phyloP scores from a whole-genome alignment of 1,140 invertebrate genomes.

The Sycophaga agraensis region DNA sequence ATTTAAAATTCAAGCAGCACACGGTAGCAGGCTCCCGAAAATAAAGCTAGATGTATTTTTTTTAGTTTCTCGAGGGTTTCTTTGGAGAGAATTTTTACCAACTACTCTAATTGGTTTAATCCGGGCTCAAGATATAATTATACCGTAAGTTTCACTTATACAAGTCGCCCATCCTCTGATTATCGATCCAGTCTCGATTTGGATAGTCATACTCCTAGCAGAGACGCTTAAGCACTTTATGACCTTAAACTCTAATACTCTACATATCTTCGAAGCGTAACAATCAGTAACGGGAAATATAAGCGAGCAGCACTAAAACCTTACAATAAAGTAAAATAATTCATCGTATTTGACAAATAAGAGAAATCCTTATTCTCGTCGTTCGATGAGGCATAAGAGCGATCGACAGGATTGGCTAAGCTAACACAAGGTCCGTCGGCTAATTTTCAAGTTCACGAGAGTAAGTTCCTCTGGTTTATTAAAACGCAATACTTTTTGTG shows the following conservation, averaged over 20 bases:
- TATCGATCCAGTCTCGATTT: too few relatives aligned
- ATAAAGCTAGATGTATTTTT: slow-evolving; percentile 12
- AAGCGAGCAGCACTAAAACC: background rate
- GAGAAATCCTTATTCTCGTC: background rate
- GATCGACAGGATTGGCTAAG: background rate
- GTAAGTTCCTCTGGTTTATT: background rate
- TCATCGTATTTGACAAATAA: background rate
- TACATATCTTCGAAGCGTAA: background rate
- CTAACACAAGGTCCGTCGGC: background rate
- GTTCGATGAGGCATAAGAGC: background rate
- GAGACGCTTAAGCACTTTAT: too few relatives aligned
- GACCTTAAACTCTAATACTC: background rate
- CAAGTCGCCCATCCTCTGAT: too few relatives aligned
- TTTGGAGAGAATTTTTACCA: slow-evolving; percentile 21
- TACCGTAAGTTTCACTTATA: too few relatives aligned
- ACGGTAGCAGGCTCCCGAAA: slow-evolving; percentile 38
- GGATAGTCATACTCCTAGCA: too few relatives aligned
- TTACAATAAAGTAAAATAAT: background rate
- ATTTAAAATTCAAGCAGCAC: slow-evolving; percentile 50
- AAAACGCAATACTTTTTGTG: background rate
- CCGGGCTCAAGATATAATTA: too few relatives aligned
- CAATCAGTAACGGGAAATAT: background rate
- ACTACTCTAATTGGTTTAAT: slow-evolving; percentile 17
- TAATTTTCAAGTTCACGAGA: too few relatives aligned
- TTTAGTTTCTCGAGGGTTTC: slow-evolving; percentile 3